A percentile compares a stretch with the other conserved stretches of the same genome.
Conservation (phyloP, 30 jellyfish, hydroid and myxozoan genomes). For the Mastigias papua region DNA sequence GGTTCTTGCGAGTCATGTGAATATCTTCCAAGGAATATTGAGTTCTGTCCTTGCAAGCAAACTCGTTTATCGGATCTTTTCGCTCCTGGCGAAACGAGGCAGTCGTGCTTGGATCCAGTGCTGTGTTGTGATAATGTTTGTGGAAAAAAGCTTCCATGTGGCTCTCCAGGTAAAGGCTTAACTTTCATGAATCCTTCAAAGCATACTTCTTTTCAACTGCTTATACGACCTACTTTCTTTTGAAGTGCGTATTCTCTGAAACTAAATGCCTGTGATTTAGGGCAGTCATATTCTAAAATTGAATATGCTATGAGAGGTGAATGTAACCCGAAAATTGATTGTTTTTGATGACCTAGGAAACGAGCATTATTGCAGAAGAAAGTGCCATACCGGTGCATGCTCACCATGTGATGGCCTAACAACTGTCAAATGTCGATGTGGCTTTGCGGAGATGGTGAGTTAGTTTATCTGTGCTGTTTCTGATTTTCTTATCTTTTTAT, state of each 20-base stretch:
- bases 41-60: conserved; percentile 92
- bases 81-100: conserved; percentile 54
- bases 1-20: conserved; percentile 82
- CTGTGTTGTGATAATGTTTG: conserved; percentile 93
- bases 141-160: conserved; percentile 90
- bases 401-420: conserved; percentile 84
- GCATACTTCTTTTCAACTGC: not conserved
- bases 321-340: not conserved
- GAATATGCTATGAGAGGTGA: not conserved
- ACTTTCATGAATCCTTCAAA: not conserved
- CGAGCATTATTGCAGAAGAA: conserved; percentile 80
- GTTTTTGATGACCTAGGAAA: conserved; percentile 48
- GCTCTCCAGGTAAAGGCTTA: conserved; percentile 77
- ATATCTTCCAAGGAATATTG: conserved; percentile 70
- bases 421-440: conserved; percentile 82
- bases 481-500: not conserved
- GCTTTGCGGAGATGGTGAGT: conserved; percentile 67
- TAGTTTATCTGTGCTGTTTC: not conserved
- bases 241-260: not conserved
- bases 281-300: too few species aligned
- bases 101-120: conserved; percentile 85
- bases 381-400: conserved; percentile 90
- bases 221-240: not conserved
- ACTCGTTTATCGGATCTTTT: conserved; percentile 52
- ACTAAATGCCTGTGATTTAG: too few species aligned